Base-by-base conservation (phyloP, 2,113 vertebrate species). In the Cyprinodon variegatus region DNA sequence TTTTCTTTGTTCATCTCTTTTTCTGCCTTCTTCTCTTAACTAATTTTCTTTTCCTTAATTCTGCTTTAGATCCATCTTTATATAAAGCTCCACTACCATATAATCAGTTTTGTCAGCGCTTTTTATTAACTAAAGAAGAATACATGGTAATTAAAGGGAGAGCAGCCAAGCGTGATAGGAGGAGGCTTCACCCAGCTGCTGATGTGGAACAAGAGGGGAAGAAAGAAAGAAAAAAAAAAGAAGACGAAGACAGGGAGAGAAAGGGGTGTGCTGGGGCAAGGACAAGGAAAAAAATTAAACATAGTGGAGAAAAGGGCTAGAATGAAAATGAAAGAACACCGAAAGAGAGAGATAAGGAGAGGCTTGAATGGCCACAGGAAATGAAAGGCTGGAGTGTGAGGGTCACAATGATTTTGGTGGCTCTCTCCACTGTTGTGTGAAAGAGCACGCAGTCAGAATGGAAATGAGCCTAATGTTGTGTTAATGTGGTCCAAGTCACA, bases 41-140 rank as follows among this genome's bases (percentile, higher is more conserved):
- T 65, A 53, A 88, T 81, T 72, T 79, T 80, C 77, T 76, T 85
- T 68, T 76, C 22, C 82, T 82, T 60, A 50, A 71, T 82, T 82
- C 65, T 68, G 79, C 71, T 72, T 87, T 72, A 88, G 84, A 91
- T 90, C 81, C 78, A 83, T 63, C 75, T 68, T 77, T 70, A 46
- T 63, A 89, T 87, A 91, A 91, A 90, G 86, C 86, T 63, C 62
- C 0, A 67, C 84, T 78, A 77, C 91, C 87, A 84, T 92, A 87
- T 90, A 93, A 94, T 94, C 92, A 72, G 82, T 93, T 92, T 92
- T 88, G 93, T 93, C 92, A 92, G 92, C 86, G 72, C 81, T 90
- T 93, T 90, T 91, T 93, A 93, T 93, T 93, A 94, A 90, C 86
- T 81, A 82, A 93, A 91, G 90, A 91, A 93, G 92, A 92, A 92